Evolutionary conservation across 2,797 vertebrate genomes (phyloP), one percentile per base, ranked within the genome.

Genomic region (Ctenosaura bakeri): DNA sequence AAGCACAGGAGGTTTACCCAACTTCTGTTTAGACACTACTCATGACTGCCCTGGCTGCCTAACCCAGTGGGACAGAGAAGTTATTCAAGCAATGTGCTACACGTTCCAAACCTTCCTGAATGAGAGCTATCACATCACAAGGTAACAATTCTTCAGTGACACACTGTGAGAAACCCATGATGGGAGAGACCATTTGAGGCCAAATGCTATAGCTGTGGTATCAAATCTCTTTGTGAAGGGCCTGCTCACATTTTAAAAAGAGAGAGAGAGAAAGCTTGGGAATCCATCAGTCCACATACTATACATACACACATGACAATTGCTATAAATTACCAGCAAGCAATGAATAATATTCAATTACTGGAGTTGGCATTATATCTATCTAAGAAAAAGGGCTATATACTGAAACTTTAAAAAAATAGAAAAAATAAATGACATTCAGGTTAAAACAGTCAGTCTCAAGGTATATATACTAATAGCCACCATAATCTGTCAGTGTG

Each of bases 101-200:
- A 50, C 26, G 56, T 74, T 46, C 22, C 74, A 89, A 59, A 13
- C 46, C 83, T 14, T 38, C 26, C 76, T 76, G 1, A 79, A 78
- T 62, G 35, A 89, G 87, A 80, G 56, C 0, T 35, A 50, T 35
- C 86, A 29, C 46, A 16, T 26, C 4, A 56, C 32, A 38, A 1
- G 54, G 22, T 10, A 3, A 16, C 78, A 74, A 59, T 89, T 71
- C 64, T 46, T 85, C 13, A 77, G 46, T n/a, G 32, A 80, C 77
- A 32, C 87, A 85, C 82, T 69, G 10, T 86, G 83, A 69, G n/a
- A 78, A 46, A 54, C 73, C 69, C 78, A n/a, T 71, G 50, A 50
- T 22, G 12, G 22, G 18, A 64, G 82, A 42, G 59, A 79, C 18
- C 14, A n/a, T 56, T 52, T 73, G 80, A 52, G 26, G 46, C 4